phyloP scores from a whole-genome alignment of 1,140 invertebrate species.

The Ganaspis sp. region DNA sequence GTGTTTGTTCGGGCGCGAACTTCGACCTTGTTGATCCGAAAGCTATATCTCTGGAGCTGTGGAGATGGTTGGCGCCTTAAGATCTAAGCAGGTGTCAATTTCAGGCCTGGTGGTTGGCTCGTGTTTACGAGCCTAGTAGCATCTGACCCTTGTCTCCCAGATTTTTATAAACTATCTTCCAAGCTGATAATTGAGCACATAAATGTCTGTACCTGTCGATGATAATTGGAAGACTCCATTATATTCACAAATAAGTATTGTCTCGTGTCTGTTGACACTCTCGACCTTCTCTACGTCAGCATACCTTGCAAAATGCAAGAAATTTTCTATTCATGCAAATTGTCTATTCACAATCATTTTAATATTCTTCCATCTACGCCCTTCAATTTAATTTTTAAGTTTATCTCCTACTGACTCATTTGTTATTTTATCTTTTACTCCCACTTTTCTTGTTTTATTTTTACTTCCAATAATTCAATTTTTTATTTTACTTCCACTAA shows the following conservation, averaged over 20 bases:
- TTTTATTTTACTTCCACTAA: too few relatives aligned
- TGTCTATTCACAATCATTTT: neutral
- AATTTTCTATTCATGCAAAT: neutral
- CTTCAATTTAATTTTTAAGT: too few relatives aligned
- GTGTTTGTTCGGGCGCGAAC: neutral
- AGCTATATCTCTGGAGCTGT: neutral
- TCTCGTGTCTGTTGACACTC: neutral
- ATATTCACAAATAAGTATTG: slow-evolving; percentile 32
- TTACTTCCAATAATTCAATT: too few relatives aligned
- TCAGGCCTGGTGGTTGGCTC: slow-evolving; percentile 4
- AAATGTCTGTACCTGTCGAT: slow-evolving; percentile 35
- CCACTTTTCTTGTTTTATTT: too few relatives aligned
- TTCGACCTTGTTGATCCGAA: slow-evolving; percentile 1
- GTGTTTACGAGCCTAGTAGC: slow-evolving; percentile 30
- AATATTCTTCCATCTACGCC: too few relatives aligned
- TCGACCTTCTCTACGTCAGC: neutral
- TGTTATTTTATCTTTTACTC: too few relatives aligned
- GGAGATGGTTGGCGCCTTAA: neutral
- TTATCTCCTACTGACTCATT: too few relatives aligned
- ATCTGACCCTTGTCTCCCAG: neutral
- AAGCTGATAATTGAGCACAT: slow-evolving; percentile 36
- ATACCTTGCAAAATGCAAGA: neutral
- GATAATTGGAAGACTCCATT: slow-evolving; percentile 42
- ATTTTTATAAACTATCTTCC: slow-evolving; percentile 48
- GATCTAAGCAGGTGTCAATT: slow-evolving; percentile 30